phyloP scores from a whole-genome alignment of 2,888 invertebrate genomes.

The Ennomos quercinarius region DNA sequence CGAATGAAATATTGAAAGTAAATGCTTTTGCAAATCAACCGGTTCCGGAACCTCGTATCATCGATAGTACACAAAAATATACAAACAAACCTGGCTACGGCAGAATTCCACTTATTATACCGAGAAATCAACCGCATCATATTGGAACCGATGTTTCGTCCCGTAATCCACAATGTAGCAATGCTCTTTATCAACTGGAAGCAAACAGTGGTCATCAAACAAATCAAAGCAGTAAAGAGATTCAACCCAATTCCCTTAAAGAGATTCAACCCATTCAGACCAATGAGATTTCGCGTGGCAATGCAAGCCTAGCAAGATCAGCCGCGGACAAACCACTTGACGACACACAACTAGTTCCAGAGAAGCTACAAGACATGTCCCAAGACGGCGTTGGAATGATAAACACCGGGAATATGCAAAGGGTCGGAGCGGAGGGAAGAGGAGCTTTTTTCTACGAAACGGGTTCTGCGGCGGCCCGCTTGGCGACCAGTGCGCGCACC shows the following conservation, averaged over 20 bases:
- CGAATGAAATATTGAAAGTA: constrained; percentile 80
- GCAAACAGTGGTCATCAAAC: constrained; percentile 25
- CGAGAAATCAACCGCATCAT: constrained; percentile 56
- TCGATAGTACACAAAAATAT: constrained; percentile 70
- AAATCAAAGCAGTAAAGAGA: constrained; percentile 36
- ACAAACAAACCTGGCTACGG: constrained; percentile 68
- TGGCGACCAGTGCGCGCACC: constrained; percentile 86
- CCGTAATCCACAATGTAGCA: constrained; percentile 19
- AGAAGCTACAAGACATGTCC: constrained; percentile 71
- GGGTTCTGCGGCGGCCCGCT: constrained; percentile 83
- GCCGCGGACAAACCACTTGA: constrained; percentile 59
- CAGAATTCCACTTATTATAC: constrained; percentile 59
- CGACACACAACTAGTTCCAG: constrained; percentile 78
- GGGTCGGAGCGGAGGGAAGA: constrained; percentile 81
- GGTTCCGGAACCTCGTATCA: constrained; percentile 60
- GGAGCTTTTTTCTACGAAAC: constrained; percentile 86
- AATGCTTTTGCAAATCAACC: constrained; percentile 71
- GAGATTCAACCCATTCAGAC: constrained; percentile 43
- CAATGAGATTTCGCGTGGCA: constrained; percentile 52
- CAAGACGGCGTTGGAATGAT: constrained; percentile 65
- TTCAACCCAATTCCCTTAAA: constrained; percentile 39
- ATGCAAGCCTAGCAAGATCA: constrained; percentile 43
- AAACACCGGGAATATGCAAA: constrained; percentile 76
- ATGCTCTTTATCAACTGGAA: constrained; percentile 18
- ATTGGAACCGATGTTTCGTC: constrained; percentile 14